Evolutionary conservation across 2,888 invertebrate species (phyloP), one percentile per base, ranked within the genome.

Genomic region (Shargacucullia verbasci): DNA sequence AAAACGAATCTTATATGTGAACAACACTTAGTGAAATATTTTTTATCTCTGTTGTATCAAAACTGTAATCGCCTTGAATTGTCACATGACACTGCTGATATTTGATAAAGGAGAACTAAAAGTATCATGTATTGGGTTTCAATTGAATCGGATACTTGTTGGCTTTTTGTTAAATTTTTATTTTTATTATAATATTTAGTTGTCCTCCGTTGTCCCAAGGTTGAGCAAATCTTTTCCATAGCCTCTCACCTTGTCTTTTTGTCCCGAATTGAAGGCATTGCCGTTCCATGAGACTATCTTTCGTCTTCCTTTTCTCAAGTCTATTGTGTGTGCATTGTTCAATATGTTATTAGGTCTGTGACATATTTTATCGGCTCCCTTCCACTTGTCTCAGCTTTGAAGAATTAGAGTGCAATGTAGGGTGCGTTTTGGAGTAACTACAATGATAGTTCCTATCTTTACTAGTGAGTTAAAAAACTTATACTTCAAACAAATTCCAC

Each of bases 11-110:
- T 44, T 37, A 29, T 55, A 40, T 53, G 54, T 52, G 40, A 40
- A 58, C 41, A 59, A 34, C 34, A 34, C 52, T 46, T 46, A 31
- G 2, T 48, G 20, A 20, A 20, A 40, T 60, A 59, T 69, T 75
- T 64, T 68, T 68, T n/a, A n/a, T n/a, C 68, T 74, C 55, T 66
- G 37, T 55, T 47, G 63, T 81, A 76, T 81, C 76, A 68, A 75
- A 79, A 65, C 45, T 59, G 59, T 69, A 75, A 70, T 80, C 76
- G 38, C 86, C 85, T 86, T 86, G 84, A 81, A 79, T 68, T 72
- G 85, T 83, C 83, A 86, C 69, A 71, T 74, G 80, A 84, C 77
- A 82, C 66, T 68, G 49, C 57, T 76, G 79, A 77, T 75, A 73
- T 81, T 79, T 65, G 80, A 83, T 81, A 81, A 82, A 79, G 52